Evolutionary conservation across 2,113 vertebrate genomes (phyloP).

Genomic region (Larimichthys polyactis): DNA sequence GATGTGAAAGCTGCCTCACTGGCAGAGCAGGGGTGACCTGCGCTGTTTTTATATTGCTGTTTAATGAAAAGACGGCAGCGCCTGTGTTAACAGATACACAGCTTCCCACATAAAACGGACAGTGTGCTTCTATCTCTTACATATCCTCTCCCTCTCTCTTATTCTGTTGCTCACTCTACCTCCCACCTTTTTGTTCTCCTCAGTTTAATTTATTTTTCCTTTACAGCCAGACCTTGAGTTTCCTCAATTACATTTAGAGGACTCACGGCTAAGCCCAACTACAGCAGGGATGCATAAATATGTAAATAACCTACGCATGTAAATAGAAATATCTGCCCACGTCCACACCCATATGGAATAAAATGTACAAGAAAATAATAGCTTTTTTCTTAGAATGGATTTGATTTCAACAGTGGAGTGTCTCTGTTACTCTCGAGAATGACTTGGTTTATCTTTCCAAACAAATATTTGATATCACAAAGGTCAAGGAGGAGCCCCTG

Average conservation of each 20-base stretch:
- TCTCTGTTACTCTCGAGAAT: conserved; percentile 30
- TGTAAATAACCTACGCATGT: conserved; percentile 56
- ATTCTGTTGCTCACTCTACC: not conserved
- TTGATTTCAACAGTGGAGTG: conserved; percentile 20
- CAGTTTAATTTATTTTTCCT: conserved; percentile 55
- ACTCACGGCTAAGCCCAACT: conserved; percentile 10
- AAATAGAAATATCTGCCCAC: conserved; percentile 14
- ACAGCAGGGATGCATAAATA: conserved; percentile 52
- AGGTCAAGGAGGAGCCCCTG: conserved; percentile 74
- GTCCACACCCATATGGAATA: not conserved
- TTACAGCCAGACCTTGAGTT: conserved; percentile 58
- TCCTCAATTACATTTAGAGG: conserved; percentile 68
- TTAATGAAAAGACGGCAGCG: conserved; percentile 77
- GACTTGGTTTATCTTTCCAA: conserved; percentile 62
- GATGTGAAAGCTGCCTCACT: conserved; percentile 70
- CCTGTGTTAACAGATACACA: conserved; percentile 58
- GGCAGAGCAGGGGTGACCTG: conserved; percentile 76
- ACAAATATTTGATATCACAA: conserved; percentile 81
- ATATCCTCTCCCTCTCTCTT: conserved; percentile 3
- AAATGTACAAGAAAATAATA: not conserved
- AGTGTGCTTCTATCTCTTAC: conserved; percentile 39
- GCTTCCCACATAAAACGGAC: conserved; percentile 54
- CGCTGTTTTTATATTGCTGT: conserved; percentile 85
- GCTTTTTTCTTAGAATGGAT: not conserved
- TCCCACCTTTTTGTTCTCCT: conserved; percentile 38